phyloP scores from a whole-genome alignment of 1,140 invertebrate species.

The Drosophila watanabei region DNA sequence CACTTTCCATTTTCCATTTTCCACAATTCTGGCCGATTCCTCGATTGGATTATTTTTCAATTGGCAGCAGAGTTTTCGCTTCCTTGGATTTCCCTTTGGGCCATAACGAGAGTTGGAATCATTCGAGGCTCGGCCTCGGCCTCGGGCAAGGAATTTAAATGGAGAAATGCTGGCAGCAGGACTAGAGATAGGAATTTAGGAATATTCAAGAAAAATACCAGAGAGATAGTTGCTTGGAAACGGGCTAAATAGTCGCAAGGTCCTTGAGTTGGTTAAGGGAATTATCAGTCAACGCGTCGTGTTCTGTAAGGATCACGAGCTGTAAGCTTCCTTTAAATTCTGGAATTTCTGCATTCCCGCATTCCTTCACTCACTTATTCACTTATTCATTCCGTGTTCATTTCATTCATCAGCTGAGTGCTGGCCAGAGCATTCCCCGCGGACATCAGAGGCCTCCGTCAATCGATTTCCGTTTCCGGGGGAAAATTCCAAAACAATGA shows the following conservation, averaged over 20 bases:
- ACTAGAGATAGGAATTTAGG: not conserved
- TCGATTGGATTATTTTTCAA: conserved; percentile 75
- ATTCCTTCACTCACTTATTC: conserved; percentile 11
- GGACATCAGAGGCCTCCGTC: conserved; percentile 4
- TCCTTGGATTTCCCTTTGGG: conserved; percentile 42
- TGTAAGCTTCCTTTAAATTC: too few relatives aligned
- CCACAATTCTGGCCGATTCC: conserved; percentile 47
- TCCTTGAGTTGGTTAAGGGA: too few relatives aligned
- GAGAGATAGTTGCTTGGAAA: too few relatives aligned
- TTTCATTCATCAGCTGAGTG: conserved; percentile 25
- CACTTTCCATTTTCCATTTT: conserved; percentile 56
- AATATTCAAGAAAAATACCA: not conserved
- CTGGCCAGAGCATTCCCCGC: conserved; percentile 3
- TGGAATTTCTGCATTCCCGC: conserved; percentile 4
- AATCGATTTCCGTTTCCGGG: conserved; percentile 30
- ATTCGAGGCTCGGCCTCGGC: conserved; percentile 15
- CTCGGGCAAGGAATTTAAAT: not conserved
- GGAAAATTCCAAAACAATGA: conserved; percentile 36
- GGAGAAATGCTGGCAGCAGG: not conserved
- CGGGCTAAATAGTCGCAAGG: not conserved
- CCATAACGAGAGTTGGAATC: conserved; percentile 32
- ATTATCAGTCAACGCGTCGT: too few relatives aligned
- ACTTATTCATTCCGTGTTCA: conserved; percentile 23
- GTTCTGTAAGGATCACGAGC: too few relatives aligned
- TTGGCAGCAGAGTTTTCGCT: conserved; percentile 75